Evolutionary conservation across 2,113 vertebrate genomes (phyloP).

Genomic region (Lonchura striata): DNA sequence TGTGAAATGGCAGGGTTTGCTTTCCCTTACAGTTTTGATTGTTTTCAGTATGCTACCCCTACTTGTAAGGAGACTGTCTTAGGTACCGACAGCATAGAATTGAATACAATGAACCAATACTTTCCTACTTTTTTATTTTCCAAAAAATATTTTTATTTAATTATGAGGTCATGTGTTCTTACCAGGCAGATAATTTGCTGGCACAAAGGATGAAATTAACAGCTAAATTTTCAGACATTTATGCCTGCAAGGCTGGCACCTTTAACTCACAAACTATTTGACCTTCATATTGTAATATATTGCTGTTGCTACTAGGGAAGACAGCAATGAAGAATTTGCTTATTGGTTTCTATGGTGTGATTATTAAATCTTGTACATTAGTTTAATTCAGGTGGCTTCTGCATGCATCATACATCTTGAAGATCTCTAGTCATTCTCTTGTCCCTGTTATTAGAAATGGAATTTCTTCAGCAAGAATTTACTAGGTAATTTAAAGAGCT

Average conservation of each 20-base stretch:
- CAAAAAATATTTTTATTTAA: neutral
- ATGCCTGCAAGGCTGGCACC: neutral
- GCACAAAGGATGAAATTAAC: neutral
- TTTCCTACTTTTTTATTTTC: neutral
- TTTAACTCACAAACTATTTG: neutral
- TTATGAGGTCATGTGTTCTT: neutral
- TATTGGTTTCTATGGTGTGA: neutral
- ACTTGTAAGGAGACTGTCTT: slow-evolving; percentile 37
- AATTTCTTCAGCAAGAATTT: neutral
- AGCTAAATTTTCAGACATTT: neutral
- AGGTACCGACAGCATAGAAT: neutral
- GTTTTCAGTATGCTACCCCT: slow-evolving; percentile 48
- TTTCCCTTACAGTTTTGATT: slow-evolving; percentile 56
- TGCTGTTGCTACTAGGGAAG: neutral
- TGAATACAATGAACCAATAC: slow-evolving; percentile 13
- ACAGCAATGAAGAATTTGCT: neutral
- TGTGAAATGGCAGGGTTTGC: slow-evolving; percentile 60
- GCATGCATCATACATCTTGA: neutral
- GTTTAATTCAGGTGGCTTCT: neutral
- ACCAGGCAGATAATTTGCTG: neutral
- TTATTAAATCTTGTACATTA: neutral
- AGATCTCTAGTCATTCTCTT: neutral
- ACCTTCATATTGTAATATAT: neutral
- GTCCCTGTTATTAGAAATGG: neutral
- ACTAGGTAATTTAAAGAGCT: neutral